Base-by-base conservation (phyloP, 2,113 vertebrate species). In the Lagenorhynchus albirostris region DNA sequence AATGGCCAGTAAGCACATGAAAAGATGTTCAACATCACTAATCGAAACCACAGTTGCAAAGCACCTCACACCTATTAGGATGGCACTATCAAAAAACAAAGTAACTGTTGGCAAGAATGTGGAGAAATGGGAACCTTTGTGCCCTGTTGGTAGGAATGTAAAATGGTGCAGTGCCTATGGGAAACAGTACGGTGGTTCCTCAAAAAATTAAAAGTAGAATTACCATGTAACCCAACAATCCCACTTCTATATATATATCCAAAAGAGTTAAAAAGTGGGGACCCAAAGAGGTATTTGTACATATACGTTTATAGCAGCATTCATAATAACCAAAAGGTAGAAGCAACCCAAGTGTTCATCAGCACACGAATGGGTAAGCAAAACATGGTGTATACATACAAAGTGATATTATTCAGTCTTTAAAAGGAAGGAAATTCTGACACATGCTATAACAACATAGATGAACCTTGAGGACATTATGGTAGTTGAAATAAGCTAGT, bases 171-270 rank as follows among this genome's bases (percentile, higher is more conserved):
- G 62, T 15, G n/a, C 26, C n/a, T 41, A 77, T n/a, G 21, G 74
- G 83, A 84, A 83, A 41, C 50, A 62, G 12, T 73, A 41, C 65
- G 6, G 41, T 55, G 9, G 41, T 58, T 77, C 53, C 38, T 74
- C 58, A 86, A 89, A 95, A 44, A 91, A 50, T 95, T 92, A 58
- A 79, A 96, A 71, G 70, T 31, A 65, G 2, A 90, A 41, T 60
- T 87, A 80, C 12, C 26, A 5, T 50, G 33, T 73, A 21, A 79
- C 29, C 71, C 31, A 79, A 60, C 44, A 79, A 63, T 81, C 44
- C 67, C 44, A 50, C 36, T 53, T 96, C 15, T 83, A 36, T 36
- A n/a, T 63, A 58, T 70, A 65, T 65, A 77, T 55, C n/a, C 53
- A 65, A 92, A 82, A 88, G 60, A 55, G 44, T n/a, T 88, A 76